Conservation (phyloP, 2,113 vertebrate species). For the Toxotes chatareus region DNA sequence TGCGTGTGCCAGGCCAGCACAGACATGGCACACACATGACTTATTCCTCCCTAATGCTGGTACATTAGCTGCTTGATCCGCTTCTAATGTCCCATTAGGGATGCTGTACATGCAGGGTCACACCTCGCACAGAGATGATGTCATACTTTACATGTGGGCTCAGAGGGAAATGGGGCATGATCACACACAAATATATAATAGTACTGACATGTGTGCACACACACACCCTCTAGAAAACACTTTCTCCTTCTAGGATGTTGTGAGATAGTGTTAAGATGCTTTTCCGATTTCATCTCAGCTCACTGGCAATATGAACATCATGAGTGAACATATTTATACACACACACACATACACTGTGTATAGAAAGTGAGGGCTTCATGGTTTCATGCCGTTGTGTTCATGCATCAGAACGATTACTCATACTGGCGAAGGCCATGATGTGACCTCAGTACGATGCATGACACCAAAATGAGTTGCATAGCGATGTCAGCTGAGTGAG, state of each 20-base stretch:
- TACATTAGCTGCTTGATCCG: constrained; percentile 80
- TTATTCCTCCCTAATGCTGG: constrained; percentile 78
- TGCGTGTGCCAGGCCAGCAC: constrained; percentile 51
- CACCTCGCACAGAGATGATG: constrained; percentile 83
- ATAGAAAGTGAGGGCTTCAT: background rate
- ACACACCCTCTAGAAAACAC: constrained; percentile 21
- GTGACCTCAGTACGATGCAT: constrained; percentile 49
- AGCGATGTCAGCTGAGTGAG: constrained; percentile 54
- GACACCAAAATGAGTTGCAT: constrained; percentile 57
- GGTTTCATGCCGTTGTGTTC: constrained; percentile 24
- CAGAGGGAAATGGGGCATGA: constrained; percentile 8
- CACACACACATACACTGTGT: background rate
- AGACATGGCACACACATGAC: constrained; percentile 73
- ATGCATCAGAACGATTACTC: constrained; percentile 57
- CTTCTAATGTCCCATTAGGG: constrained; percentile 87
- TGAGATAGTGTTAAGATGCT: constrained; percentile 7
- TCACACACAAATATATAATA: constrained; percentile 9
- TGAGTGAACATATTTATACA: background rate
- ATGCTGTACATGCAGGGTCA: constrained; percentile 81
- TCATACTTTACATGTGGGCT: constrained; percentile 79
- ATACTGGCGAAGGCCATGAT: constrained; percentile 41
- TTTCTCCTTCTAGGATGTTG: background rate
- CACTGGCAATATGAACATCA: constrained; percentile 3
- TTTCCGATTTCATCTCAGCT: constrained; percentile 46
- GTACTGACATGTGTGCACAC: constrained; percentile 23